Base-by-base conservation (phyloP, 1,140 invertebrate genomes). In the Yoshiicerus persimilis region DNA sequence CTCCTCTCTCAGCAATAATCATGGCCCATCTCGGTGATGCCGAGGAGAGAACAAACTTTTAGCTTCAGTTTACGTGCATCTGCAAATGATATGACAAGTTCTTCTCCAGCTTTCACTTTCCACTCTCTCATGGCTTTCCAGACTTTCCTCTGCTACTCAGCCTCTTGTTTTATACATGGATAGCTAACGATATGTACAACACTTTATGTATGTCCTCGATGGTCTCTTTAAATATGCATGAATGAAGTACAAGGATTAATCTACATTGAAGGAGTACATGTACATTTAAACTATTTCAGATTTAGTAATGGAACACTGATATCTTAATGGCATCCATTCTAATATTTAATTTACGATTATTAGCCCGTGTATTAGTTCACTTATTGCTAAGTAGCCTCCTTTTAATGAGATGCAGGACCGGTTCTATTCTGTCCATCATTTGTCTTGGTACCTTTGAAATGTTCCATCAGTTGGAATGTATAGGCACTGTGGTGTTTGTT, bases 21-120 rank as follows among this genome's bases (percentile, higher is more conserved):
- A 77, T 80, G 75, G 8, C 32, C 75, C 75, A 80, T 80, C 38
- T 80, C 75, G 36, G 75, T 38, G 32, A 36, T n/a, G 75, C 20
- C n/a, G 75, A 39, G n/a, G 64, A 47, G 86, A 36, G 66, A 77
- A 77, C 8, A 87, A 87, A 86, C 56, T 86, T 86, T 86, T 66
- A 86, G 34, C 41, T 70, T 85, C 41, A 87, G 86, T 87, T 87
- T 87, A 87, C 77, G 86, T 70, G 75, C 86, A 87, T 87, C 66
- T 87, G 86, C 23, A 64, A 77, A 66, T 70, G 86, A 87, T 87
- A 75, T 47, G 64, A 87, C 64, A 25, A 87, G 86, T 38, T 80
- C 16, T 10, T 36, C 16, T 80, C 75, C 32, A 34, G 27, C 30
- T 64, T 64, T 64, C 47, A 32, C 25, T 86, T 13, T 27, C 83